A percentile compares a stretch with the other conserved stretches of the same genome.
These are phyloP conservation scores for Perca flavescens DNA, from an alignment of 2,113 vertebrate genomes.

Conservation along the genomic window DNA sequence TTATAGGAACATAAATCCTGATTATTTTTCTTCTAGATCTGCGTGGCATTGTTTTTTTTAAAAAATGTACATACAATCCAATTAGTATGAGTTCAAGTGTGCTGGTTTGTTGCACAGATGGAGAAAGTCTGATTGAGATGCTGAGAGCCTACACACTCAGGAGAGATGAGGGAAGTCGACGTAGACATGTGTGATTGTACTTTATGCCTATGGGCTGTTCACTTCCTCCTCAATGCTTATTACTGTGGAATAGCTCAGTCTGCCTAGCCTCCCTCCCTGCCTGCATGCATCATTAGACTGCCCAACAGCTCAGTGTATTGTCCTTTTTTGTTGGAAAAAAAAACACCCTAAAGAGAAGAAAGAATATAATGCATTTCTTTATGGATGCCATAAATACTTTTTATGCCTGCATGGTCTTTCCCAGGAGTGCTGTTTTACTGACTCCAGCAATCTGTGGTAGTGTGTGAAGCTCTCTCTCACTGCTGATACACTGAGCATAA, in stretches of 20 bases:
- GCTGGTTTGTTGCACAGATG: not conserved
- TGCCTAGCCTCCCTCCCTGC: conserved; percentile 31
- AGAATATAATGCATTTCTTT: conserved; percentile 1
- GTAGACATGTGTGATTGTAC: conserved; percentile 23
- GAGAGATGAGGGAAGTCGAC: not conserved
- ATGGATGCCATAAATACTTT: conserved; percentile 21
- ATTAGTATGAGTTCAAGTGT: not conserved
- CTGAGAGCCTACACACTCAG: not conserved
- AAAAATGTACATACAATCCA: not conserved
- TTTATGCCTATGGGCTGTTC: conserved; percentile 44
- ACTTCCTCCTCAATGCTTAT: conserved; percentile 31
- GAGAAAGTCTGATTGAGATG: not conserved
- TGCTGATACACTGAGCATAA: conserved; percentile 20
- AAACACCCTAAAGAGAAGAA: not conserved
- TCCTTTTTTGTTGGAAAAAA: not conserved
- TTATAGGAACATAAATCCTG: not conserved
- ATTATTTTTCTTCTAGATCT: not conserved
- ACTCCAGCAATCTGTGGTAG: conserved; percentile 18
- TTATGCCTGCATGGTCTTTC: conserved; percentile 7
- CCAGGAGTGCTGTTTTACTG: conserved; percentile 33
- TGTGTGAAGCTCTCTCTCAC: conserved; percentile 17
- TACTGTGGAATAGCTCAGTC: conserved; percentile 39
- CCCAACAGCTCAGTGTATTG: conserved; percentile 14
- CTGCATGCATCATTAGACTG: conserved; percentile 78
- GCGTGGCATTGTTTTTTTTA: conserved; percentile 6